Evolutionary conservation across 2,888 invertebrate species (phyloP).

Genomic region (Stenolophus ochropezus): DNA sequence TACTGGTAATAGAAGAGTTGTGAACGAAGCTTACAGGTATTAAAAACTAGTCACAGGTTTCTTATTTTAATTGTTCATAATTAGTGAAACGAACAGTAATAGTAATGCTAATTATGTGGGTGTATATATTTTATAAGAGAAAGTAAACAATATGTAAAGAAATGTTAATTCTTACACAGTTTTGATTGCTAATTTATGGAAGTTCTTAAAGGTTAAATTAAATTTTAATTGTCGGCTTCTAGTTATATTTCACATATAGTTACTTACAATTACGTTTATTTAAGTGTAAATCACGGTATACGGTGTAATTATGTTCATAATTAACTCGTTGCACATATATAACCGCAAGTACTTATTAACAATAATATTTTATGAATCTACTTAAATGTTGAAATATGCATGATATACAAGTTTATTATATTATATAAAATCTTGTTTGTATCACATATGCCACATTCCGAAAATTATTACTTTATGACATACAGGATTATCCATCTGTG

Average conservation of each 20-base stretch:
- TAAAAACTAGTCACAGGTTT: conserved; percentile 21
- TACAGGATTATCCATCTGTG: neutral
- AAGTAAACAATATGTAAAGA: conserved; percentile 27
- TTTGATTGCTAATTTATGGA: conserved; percentile 6
- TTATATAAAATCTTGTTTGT: neutral
- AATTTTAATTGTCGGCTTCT: conserved; percentile 17
- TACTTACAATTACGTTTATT: neutral
- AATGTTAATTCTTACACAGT: conserved; percentile 14
- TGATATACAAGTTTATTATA: neutral
- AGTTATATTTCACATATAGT: conserved; percentile 1
- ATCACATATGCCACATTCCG: neutral
- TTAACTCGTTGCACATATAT: neutral
- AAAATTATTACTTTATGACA: neutral
- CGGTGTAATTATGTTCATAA: neutral
- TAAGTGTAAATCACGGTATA: neutral
- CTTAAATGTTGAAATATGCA: neutral
- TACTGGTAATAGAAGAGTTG: neutral
- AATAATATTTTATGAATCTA: neutral
- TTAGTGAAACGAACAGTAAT: conserved; percentile 30
- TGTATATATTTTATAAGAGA: conserved; percentile 35
- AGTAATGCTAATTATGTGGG: conserved; percentile 38
- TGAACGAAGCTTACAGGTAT: neutral
- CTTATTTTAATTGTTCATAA: conserved; percentile 44
- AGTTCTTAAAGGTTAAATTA: neutral
- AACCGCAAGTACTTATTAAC: neutral